A percentile compares a stretch with the other conserved stretches of the same genome.
Evolutionary conservation across 1,140 invertebrate genomes (phyloP).

Genomic region (Battus philenor): DNA sequence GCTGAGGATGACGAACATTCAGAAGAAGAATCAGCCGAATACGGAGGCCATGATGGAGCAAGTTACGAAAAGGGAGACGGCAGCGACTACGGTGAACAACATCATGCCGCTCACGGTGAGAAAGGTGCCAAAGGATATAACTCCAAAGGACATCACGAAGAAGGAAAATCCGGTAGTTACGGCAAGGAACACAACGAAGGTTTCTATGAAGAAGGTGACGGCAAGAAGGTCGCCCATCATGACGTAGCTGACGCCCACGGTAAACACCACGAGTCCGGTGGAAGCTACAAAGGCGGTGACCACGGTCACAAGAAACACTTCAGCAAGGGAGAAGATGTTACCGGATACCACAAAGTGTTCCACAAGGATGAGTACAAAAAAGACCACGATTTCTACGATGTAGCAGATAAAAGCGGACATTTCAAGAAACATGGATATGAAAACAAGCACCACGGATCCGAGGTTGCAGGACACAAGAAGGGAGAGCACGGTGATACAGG

Average conservation of each 20-base stretch:
- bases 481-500: conserved; percentile 73
- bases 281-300: conserved; percentile 81
- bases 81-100: conserved; percentile 51
- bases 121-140: conserved; percentile 69
- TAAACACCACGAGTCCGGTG: conserved; percentile 66
- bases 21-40: conserved; percentile 39
- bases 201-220: conserved; percentile 47
- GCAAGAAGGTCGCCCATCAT: conserved; percentile 49
- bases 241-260: conserved; percentile 63
- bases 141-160: conserved; percentile 45
- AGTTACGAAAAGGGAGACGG: conserved; percentile 57
- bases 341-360: conserved; percentile 83
- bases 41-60: conserved; percentile 27
- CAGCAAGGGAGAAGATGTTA: conserved; percentile 82
- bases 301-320: conserved; percentile 82
- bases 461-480: conserved; percentile 76
- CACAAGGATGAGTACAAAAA: conserved; percentile 86
- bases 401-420: conserved; percentile 79
- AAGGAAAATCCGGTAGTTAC: conserved; percentile 53
- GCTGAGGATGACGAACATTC: conserved; percentile 43
- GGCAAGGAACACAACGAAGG: conserved; percentile 56
- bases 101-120: conserved; percentile 62
- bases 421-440: conserved; percentile 78
- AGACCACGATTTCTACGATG: conserved; percentile 84
- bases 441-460: conserved; percentile 70